Conservation (phyloP, 2,113 vertebrate species). For the Dromas ardeola region DNA sequence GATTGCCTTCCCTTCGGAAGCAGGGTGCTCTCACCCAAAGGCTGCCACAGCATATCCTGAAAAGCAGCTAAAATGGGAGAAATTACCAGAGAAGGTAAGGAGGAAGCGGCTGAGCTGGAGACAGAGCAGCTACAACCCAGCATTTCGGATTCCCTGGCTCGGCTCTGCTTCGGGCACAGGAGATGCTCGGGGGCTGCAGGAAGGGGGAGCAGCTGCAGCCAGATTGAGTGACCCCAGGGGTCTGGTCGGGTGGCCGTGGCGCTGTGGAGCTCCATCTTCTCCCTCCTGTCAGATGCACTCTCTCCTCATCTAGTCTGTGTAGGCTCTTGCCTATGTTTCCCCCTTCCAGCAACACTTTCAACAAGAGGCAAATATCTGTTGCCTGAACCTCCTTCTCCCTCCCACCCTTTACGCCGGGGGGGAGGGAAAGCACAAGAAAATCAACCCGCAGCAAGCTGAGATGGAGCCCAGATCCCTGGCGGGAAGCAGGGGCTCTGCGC, state of each 20-base stretch:
- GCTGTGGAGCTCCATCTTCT: not conserved
- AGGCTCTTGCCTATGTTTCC: not conserved
- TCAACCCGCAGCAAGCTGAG: not conserved
- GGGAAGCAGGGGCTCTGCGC: not conserved
- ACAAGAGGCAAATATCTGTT: not conserved
- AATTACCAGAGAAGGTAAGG: not conserved
- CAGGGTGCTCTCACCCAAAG: not conserved
- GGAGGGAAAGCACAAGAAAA: not conserved
- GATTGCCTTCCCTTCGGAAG: not conserved
- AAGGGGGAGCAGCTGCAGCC: not conserved
- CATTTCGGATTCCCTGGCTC: not conserved
- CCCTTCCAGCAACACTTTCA: not conserved
- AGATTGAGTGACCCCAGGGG: fast-evolving
- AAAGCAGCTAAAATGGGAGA: not conserved
- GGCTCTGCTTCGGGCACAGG: not conserved
- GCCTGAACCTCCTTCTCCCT: not conserved
- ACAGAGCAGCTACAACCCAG: not conserved
- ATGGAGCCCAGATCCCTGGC: not conserved
- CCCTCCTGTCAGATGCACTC: not conserved
- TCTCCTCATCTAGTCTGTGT: not conserved
- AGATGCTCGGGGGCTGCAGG: fast-evolving
- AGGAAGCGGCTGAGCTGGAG: not conserved
- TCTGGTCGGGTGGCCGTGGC: not conserved
- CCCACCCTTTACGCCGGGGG: not conserved
- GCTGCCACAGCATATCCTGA: not conserved